phyloP scores from a whole-genome alignment of 53 echinoderm and acorn worm species.

The Arbacia lixula region DNA sequence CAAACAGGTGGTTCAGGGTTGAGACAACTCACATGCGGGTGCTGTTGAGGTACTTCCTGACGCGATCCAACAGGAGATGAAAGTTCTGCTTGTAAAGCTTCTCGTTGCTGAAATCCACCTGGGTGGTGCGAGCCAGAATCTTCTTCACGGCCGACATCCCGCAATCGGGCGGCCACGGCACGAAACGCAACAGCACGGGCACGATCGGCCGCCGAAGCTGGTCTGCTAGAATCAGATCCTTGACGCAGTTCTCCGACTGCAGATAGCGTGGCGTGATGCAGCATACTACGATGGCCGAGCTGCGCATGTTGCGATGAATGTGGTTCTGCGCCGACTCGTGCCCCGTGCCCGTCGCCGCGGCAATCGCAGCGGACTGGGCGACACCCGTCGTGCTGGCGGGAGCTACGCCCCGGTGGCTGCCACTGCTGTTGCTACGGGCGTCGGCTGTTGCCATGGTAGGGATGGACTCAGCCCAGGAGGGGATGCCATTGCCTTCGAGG shows the following conservation, averaged over 20 bases:
- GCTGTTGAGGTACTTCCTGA: constrained; percentile 62
- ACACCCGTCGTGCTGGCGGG: neutral
- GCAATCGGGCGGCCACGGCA: constrained; percentile 95
- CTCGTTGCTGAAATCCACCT: constrained; percentile 92
- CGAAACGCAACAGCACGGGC: constrained; percentile 83
- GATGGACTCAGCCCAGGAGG: constrained; percentile 91
- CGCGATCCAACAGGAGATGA: constrained; percentile 76
- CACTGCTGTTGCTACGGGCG: constrained; percentile 71
- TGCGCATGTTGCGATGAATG: constrained; percentile 92
- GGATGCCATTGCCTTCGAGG: constrained; percentile 86
- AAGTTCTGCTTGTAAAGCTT: constrained; percentile 97
- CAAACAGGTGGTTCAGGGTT: too few relatives aligned
- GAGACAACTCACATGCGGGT: constrained; percentile 38
- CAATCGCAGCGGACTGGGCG: neutral
- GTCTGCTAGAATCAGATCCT: constrained; percentile 89
- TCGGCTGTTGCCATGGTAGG: constrained; percentile 70
- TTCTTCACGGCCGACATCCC: constrained; percentile 87
- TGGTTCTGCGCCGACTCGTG: constrained; percentile 78
- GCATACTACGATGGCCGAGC: constrained; percentile 78
- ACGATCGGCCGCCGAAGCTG: constrained; percentile 81
- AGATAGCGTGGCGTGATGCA: constrained; percentile 93
- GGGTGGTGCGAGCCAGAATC: constrained; percentile 80
- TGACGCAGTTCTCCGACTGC: constrained; percentile 93
- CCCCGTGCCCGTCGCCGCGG: constrained; percentile 2
- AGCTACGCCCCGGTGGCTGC: constrained; percentile 53